Base-by-base conservation (phyloP, 2,888 invertebrate genomes). In the Drosophila birchii region DNA sequence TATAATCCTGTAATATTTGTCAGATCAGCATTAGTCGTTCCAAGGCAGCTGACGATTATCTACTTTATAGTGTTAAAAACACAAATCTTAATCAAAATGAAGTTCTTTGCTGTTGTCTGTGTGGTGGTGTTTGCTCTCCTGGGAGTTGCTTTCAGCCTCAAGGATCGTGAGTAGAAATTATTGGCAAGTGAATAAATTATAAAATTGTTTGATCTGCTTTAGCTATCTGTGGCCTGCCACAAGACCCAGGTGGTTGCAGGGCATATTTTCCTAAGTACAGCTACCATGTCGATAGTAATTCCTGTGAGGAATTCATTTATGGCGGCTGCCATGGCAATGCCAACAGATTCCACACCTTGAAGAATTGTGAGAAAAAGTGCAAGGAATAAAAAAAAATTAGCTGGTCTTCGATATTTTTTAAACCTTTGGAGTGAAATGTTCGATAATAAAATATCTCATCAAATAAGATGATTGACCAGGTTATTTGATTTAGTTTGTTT, bases 251-350 rank as follows among this genome's bases (percentile, higher is more conserved):
- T n/a, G 73, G 44, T 59, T 82, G 82, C 29, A 29, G 59, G n/a
- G 86, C 23, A 23, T 3, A 3, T 62, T 9, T 76, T 11, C 0
- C 11, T 64, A 5, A 74, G 61, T 76, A 60, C 67, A 76, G 36
- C 16, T 83, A 75, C 16, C 12, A 56, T 38, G 16, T 60, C 5
- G 18, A 14, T 0, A 61, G 29, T 3, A 86, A 83, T 34, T 45
- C 47, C 3, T 91, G 90, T 68, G 49, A 62, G 14, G 0, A 7
- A 0, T 90, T 87, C 44, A 1, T 39, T 14, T 90, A 75, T 55
- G 88, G 88, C 43, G 89, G 90, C 11, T 90, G 90, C 51, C 81
- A 79, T 4, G 90, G 90, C 44, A 90, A 89, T 44, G 29, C 3
- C 0, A 90, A 90, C 67, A 72, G 78, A 4, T 90, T 90, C 26